Conservation (phyloP, 2,888 invertebrate species). For the Acleris literana region DNA sequence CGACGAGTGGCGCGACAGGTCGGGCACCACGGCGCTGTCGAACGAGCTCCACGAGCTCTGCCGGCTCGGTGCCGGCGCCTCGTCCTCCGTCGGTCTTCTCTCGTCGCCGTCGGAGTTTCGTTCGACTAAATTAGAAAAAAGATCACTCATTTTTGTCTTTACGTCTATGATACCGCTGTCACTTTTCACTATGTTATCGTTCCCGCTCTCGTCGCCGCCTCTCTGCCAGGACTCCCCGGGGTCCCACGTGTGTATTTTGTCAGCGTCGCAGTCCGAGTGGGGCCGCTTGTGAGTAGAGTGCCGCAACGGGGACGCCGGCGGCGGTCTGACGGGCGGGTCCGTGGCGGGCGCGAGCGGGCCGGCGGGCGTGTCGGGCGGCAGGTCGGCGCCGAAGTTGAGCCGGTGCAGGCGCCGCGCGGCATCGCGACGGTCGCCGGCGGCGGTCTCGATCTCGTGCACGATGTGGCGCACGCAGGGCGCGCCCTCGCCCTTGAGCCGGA, state of each 20-base stretch:
- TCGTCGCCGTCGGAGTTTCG: conserved; percentile 85
- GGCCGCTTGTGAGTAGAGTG: conserved; percentile 59
- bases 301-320: conserved; percentile 59
- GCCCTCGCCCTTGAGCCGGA: conserved; percentile 88
- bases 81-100: conserved; percentile 59
- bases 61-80: conserved; percentile 74
- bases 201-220: conserved; percentile 56
- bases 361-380: conserved; percentile 45
- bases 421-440: conserved; percentile 65
- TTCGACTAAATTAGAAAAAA: conserved; percentile 88
- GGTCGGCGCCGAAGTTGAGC: conserved; percentile 54
- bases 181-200: conserved; percentile 78
- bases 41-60: conserved; percentile 91
- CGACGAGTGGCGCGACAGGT: conserved; percentile 90
- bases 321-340: conserved; percentile 46
- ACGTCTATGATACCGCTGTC: conserved; percentile 78
- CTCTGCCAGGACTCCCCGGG: conserved; percentile 81
- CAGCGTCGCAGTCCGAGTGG: conserved; percentile 59
- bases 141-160: conserved; percentile 83
- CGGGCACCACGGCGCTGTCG: conserved; percentile 90
- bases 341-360: conserved; percentile 37
- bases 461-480: conserved; percentile 87
- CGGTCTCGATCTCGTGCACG: conserved; percentile 88
- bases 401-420: conserved; percentile 57
- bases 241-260: conserved; percentile 87